Percentiles rank a stretch among this genome's conserved stretches.
These are phyloP conservation scores for Melopsittacus undulatus DNA, from an alignment of 2,797 vertebrate genomes.

Conservation along the genomic window DNA sequence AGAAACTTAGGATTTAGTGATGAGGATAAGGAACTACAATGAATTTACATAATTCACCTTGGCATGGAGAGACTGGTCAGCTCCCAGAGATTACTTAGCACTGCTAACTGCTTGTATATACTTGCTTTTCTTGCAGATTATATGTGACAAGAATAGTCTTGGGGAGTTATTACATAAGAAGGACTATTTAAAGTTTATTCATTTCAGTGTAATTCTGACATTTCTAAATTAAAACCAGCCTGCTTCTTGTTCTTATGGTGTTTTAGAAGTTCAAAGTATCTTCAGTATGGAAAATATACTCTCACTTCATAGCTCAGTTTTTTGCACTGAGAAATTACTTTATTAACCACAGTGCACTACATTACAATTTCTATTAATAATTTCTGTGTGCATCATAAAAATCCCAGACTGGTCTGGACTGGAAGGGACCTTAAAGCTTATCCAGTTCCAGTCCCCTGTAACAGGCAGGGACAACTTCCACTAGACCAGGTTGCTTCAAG, in stretches of 20 bases:
- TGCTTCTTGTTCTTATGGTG: neutral
- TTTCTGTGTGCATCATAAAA: neutral
- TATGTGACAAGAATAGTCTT: slow-evolving; percentile 33
- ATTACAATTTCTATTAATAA: neutral
- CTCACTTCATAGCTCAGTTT: neutral
- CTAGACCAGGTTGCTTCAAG: neutral
- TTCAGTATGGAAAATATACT: neutral
- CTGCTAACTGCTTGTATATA: neutral
- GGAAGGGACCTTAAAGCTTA: neutral
- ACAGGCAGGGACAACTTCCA: neutral
- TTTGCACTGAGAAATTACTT: neutral
- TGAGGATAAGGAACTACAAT: neutral
- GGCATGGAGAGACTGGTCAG: slow-evolving; percentile 1
- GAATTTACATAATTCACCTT: neutral
- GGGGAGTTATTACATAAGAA: slow-evolving; percentile 38
- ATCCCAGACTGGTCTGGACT: neutral
- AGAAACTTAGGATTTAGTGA: neutral
- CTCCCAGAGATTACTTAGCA: neutral
- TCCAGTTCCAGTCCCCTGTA: neutral
- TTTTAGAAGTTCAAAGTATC: neutral
- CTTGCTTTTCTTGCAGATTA: neutral
- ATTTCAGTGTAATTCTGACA: slow-evolving; percentile 29
- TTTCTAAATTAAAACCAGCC: slow-evolving; percentile 20
- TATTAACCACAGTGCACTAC: neutral
- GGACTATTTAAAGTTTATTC: slow-evolving; percentile 21